Evolutionary conservation across 2,888 invertebrate species (phyloP), one percentile per base, ranked within the genome.

Genomic region (Phalangium opilio): DNA sequence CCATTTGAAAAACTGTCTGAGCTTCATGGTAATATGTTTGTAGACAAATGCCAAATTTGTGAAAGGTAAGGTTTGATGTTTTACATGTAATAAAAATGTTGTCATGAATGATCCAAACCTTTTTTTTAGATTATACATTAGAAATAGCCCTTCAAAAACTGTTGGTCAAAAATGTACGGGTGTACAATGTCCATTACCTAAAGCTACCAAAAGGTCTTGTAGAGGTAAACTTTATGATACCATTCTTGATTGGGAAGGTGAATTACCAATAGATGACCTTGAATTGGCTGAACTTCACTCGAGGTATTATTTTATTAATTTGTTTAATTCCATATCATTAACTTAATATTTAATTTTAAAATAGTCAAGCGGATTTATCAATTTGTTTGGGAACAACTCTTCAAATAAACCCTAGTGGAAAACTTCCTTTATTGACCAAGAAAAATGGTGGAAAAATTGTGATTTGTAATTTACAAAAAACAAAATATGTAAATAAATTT

Each of bases 11-110:
- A 79, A 62, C 68, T 98, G 51, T 78, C 93, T 10, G 96, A 98
- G 68, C 72, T 98, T 41, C 98, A 98, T 71, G 98, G 98, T 2
- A 95, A 98, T 66, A 93, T 98, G 83, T 98, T 91, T 69, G 75
- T 85, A 32, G 91, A 93, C 64, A 82, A 90, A 63, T 98, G 98
- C 64, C 78, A 79, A 63, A 75, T 79, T 58, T 98, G 98, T 69
- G 57, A 61, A 19, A 60, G 79, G 81, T 66, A 78, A 36, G n/a
- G 17, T 7, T 5, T 5, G 14, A 15, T 7, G 14, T 8, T 36
- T 15, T 36, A 36, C 11, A 34, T 34, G 34, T 36, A 36, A 15
- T 27, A 27, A n/a, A n/a, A 27, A 7, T 27, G 27, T 27, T 27
- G 27, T 27, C 4, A 27, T 8, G 27, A 27, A 27, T 7, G 27